These are phyloP conservation scores for Shinisaurus crocodilurus DNA, from an alignment of 2,113 vertebrate species.

Conservation along the genomic window DNA sequence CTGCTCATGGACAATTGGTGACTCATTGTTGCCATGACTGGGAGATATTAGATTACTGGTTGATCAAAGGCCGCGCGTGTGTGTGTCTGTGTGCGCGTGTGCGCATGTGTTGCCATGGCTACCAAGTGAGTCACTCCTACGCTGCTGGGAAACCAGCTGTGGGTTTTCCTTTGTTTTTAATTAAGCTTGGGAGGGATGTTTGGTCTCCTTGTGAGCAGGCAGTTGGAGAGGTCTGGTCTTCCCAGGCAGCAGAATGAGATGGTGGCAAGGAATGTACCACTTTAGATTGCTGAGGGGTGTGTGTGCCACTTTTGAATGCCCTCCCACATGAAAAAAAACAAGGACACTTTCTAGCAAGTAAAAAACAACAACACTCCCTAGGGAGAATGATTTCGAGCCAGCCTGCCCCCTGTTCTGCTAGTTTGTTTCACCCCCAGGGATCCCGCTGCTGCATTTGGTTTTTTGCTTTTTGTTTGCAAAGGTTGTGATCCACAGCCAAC, in stretches of 20 bases:
- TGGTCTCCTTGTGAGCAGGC: background rate
- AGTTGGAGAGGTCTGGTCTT: background rate
- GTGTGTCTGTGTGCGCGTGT: background rate
- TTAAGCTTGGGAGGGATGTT: background rate
- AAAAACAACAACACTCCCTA: too few relatives aligned
- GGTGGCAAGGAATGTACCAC: background rate
- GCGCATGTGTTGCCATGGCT: conserved; percentile 53
- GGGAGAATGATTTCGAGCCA: background rate
- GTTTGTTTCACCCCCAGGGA: background rate
- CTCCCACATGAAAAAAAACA: too few relatives aligned
- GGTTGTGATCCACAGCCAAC: background rate
- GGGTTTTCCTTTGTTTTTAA: background rate
- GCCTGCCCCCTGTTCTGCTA: background rate
- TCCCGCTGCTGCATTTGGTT: background rate
- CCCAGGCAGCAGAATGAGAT: background rate
- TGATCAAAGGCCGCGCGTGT: background rate
- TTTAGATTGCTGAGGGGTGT: background rate
- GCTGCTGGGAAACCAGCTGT: background rate
- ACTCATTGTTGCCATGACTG: background rate
- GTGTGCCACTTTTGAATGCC: too few relatives aligned
- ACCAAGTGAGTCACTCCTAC: conserved; percentile 61
- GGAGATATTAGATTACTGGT: conserved; percentile 35
- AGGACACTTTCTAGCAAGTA: background rate
- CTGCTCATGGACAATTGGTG: background rate
- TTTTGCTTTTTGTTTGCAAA: background rate